These are phyloP conservation scores for Polylopha cassiicola DNA, from an alignment of 2,888 invertebrate species.

Conservation along the genomic window DNA sequence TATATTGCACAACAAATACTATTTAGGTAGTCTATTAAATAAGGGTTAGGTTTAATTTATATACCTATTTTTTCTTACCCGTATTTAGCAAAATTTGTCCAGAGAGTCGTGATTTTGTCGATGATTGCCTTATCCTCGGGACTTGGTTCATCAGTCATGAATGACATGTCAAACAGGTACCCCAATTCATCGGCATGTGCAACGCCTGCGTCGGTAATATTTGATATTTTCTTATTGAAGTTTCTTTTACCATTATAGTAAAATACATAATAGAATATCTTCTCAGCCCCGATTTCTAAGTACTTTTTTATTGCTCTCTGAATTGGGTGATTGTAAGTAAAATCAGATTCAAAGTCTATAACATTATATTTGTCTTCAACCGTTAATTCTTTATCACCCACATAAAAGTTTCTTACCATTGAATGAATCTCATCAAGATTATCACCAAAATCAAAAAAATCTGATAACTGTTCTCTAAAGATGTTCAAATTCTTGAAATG, in stretches of 20 bases:
- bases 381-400: slow-evolving; percentile 20
- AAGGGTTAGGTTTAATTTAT: too few species aligned
- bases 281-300: slow-evolving; percentile 30
- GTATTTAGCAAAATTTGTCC: slow-evolving; percentile 59
- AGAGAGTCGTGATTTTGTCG: slow-evolving; percentile 51
- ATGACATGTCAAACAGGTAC: slow-evolving; percentile 42
- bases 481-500: slow-evolving; percentile 31
- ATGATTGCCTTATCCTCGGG: slow-evolving; percentile 41
- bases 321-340: slow-evolving; percentile 38
- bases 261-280: slow-evolving; percentile 51
- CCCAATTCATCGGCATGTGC: slow-evolving; percentile 46
- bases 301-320: slow-evolving; percentile 40
- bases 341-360: slow-evolving; percentile 45
- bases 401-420: slow-evolving; percentile 18
- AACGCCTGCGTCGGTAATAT: slow-evolving; percentile 29
- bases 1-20: too few species aligned
- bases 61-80: slow-evolving; percentile 41
- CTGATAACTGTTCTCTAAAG: slow-evolving; percentile 26
- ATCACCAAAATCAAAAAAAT: slow-evolving; percentile 13
- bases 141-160: slow-evolving; percentile 24
- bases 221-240: slow-evolving; percentile 11
- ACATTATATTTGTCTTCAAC: slow-evolving; percentile 29
- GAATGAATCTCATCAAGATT: slow-evolving; percentile 29
- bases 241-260: slow-evolving; percentile 37
- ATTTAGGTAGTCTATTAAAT: too few species aligned